These are phyloP conservation scores for Caenorhabditis afra DNA, from an alignment of 2,888 invertebrate species.

Conservation along the genomic window DNA sequence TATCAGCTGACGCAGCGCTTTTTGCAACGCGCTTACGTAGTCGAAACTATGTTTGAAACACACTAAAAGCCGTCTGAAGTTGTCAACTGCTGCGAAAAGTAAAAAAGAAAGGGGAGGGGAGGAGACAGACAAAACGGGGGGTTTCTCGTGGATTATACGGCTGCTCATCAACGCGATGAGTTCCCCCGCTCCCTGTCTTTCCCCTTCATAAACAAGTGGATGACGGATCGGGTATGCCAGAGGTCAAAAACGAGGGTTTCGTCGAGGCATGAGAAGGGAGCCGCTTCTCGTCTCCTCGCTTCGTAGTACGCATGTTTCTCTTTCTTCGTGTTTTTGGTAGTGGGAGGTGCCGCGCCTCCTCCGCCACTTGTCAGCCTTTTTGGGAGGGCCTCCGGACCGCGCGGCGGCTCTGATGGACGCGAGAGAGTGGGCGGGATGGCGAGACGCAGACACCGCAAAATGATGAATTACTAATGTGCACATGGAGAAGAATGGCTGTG, in stretches of 20 bases:
- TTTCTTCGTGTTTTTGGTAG: conserved; percentile 31
- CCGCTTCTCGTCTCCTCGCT: not conserved
- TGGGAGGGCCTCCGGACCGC: conserved; percentile 3
- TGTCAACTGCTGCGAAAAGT: not conserved
- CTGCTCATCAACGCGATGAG: conserved; percentile 3
- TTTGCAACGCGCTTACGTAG: too few relatives aligned
- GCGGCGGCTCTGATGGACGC: not conserved
- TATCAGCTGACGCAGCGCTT: too few relatives aligned
- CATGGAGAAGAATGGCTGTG: conserved; percentile 9
- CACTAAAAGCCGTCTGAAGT: too few relatives aligned
- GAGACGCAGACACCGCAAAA: conserved; percentile 26
- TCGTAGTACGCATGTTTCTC: conserved; percentile 8
- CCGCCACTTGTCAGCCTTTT: conserved; percentile 44
- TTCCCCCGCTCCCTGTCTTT: not conserved
- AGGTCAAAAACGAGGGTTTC: conserved; percentile 25
- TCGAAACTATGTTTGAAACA: too few relatives aligned
- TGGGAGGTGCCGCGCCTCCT: conserved; percentile 14
- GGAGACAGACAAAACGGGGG: not conserved
- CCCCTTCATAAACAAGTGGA: conserved; percentile 3
- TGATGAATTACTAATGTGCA: conserved; percentile 57
- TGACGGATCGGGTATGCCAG: conserved; percentile 21
- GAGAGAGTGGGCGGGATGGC: conserved; percentile 4
- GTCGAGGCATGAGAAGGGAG: conserved; percentile 2
- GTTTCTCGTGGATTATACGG: conserved; percentile 9
- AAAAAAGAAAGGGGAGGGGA: not conserved